Conservation (phyloP, 2,797 vertebrate species). For the Vespertilio murinus region DNA sequence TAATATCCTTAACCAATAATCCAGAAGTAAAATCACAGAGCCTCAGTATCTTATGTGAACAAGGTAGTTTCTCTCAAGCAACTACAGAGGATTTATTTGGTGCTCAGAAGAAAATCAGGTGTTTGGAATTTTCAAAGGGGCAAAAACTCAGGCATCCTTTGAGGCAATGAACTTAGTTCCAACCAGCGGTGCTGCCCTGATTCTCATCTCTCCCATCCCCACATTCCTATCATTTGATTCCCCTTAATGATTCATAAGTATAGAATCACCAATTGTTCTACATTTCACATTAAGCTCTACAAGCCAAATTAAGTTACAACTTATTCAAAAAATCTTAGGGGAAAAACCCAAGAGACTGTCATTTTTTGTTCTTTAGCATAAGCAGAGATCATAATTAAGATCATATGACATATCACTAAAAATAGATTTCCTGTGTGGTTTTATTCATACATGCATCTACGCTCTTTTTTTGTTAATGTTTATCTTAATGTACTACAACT, state of each 20-base stretch:
- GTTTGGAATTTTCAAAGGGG: conserved; percentile 17
- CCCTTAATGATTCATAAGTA: conserved; percentile 24
- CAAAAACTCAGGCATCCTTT: neutral
- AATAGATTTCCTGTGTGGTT: neutral
- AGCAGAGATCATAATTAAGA: conserved; percentile 38
- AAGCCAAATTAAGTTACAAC: conserved; percentile 47
- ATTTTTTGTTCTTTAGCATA: conserved; percentile 45
- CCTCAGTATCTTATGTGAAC: neutral
- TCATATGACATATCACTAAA: neutral
- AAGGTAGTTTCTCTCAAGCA: neutral
- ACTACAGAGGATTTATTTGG: neutral
- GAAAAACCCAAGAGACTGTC: conserved; percentile 9
- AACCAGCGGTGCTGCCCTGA: neutral
- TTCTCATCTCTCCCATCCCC: neutral
- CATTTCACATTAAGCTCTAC: conserved; percentile 39
- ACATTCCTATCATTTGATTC: neutral
- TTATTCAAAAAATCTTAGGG: conserved; percentile 46
- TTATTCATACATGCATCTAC: neutral
- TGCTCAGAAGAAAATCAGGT: neutral
- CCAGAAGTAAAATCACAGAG: neutral
- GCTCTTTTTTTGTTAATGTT: neutral
- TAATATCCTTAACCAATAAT: neutral
- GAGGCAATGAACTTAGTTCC: neutral
- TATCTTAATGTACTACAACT: neutral
- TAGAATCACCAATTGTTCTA: conserved; percentile 30